Evolutionary conservation across 1,140 invertebrate genomes (phyloP).

Genomic region (Drosophila hydei): DNA sequence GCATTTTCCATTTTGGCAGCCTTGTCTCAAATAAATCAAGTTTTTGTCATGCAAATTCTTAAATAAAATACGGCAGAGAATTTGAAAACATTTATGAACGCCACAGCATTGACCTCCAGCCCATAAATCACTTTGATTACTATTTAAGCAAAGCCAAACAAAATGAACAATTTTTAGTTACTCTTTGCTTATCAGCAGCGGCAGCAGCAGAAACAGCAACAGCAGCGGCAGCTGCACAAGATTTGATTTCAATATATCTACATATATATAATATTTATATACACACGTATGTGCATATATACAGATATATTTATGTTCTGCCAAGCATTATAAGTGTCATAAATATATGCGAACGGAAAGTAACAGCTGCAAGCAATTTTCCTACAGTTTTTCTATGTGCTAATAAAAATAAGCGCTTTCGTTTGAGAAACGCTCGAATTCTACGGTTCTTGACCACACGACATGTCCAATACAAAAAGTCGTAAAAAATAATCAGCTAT

Average conservation of each 20-base stretch:
- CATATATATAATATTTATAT: neutral
- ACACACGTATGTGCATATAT: neutral
- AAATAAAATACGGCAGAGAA: constrained; percentile 51
- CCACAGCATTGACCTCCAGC: constrained; percentile 65
- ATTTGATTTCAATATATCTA: constrained; percentile 20
- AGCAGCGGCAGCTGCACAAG: constrained; percentile 45
- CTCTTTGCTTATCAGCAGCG: constrained; percentile 63
- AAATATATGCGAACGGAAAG: constrained; percentile 57
- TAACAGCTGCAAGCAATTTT: constrained; percentile 64
- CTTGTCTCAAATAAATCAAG: constrained; percentile 71
- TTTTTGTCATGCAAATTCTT: constrained; percentile 63
- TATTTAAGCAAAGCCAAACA: constrained; percentile 61
- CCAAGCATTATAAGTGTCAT: constrained; percentile 58
- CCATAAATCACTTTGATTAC: constrained; percentile 78
- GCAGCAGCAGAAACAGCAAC: constrained; percentile 25
- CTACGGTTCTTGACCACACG: constrained; percentile 23
- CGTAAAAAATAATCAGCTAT: constrained; percentile 49
- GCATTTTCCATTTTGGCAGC: constrained; percentile 64
- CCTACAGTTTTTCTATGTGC: constrained; percentile 1
- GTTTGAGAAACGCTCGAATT: constrained; percentile 20
- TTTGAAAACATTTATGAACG: constrained; percentile 56
- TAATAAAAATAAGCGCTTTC: constrained; percentile 15
- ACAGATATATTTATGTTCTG: constrained; percentile 29
- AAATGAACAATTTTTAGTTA: constrained; percentile 55
- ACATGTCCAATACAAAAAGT: constrained; percentile 42